These are phyloP conservation scores for Lophotriccus pileatus DNA, from an alignment of 2,797 vertebrate species.

Conservation along the genomic window DNA sequence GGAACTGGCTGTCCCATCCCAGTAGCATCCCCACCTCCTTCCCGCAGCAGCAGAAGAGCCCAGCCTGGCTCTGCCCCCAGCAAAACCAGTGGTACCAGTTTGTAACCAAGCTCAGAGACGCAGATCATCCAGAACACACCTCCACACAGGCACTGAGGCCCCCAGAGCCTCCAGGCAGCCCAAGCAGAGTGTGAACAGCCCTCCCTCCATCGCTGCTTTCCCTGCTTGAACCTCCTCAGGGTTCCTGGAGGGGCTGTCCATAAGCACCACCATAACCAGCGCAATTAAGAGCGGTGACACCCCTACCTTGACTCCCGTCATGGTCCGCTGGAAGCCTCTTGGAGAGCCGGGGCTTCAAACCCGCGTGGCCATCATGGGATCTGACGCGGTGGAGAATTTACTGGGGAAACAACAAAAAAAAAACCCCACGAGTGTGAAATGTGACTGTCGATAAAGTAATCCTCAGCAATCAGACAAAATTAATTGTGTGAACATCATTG, in stretches of 20 bases:
- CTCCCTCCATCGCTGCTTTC: neutral
- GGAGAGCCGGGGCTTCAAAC: neutral
- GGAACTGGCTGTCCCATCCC: neutral
- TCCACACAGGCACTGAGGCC: fast-evolving
- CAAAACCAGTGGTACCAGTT: neutral
- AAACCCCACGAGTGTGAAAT: constrained; percentile 68
- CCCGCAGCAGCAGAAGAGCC: neutral
- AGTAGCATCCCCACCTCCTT: fast-evolving
- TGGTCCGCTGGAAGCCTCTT: neutral
- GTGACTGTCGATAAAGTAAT: constrained; percentile 74
- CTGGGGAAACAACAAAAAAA: constrained; percentile 55
- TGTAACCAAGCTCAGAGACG: neutral
- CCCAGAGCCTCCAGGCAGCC: neutral
- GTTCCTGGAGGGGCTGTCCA: neutral
- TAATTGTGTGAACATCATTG: constrained; percentile 82
- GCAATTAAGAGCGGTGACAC: neutral
- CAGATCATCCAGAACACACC: neutral
- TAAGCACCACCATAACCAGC: neutral
- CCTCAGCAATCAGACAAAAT: constrained; percentile 78
- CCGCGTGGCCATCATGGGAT: neutral
- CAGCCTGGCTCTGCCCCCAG: neutral
- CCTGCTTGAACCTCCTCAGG: neutral
- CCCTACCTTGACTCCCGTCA: constrained; percentile 17
- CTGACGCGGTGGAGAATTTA: constrained; percentile 24
- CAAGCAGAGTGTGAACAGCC: fast-evolving